Evolutionary conservation across 2,113 vertebrate species (phyloP).

Genomic region (Piaya cayana): DNA sequence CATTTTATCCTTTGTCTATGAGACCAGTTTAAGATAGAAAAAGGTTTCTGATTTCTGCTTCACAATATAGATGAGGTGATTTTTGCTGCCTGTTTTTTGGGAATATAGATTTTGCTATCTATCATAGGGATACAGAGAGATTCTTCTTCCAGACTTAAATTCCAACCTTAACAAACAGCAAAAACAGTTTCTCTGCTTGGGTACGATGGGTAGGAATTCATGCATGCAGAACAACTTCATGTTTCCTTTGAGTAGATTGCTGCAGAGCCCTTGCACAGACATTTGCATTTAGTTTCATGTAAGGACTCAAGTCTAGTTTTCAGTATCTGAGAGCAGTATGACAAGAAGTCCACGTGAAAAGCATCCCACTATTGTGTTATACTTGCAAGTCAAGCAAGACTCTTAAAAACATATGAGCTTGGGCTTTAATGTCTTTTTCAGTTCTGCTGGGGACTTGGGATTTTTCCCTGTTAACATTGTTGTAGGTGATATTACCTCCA

Average conservation of each 20-base stretch:
- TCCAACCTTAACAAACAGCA: not conserved
- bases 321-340: not conserved
- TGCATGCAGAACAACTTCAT: not conserved
- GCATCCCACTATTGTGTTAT: not conserved
- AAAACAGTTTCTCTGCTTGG: not conserved
- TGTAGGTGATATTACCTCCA: not conserved
- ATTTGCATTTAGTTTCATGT: not conserved
- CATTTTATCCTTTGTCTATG: not conserved
- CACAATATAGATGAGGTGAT: not conserved
- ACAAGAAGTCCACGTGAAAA: not conserved
- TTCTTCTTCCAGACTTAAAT: not conserved
- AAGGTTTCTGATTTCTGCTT: not conserved
- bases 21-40: not conserved
- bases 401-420: not conserved
- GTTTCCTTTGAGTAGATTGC: not conserved
- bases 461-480: not conserved
- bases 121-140: not conserved
- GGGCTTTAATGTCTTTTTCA: not conserved
- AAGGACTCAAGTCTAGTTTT: not conserved
- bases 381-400: not conserved
- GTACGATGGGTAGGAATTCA: not conserved
- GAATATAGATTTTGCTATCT: not conserved
- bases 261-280: not conserved
- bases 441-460: not conserved
- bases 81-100: not conserved